Base-by-base conservation (phyloP, 2,113 vertebrate genomes). In the Callithrix jacchus region DNA sequence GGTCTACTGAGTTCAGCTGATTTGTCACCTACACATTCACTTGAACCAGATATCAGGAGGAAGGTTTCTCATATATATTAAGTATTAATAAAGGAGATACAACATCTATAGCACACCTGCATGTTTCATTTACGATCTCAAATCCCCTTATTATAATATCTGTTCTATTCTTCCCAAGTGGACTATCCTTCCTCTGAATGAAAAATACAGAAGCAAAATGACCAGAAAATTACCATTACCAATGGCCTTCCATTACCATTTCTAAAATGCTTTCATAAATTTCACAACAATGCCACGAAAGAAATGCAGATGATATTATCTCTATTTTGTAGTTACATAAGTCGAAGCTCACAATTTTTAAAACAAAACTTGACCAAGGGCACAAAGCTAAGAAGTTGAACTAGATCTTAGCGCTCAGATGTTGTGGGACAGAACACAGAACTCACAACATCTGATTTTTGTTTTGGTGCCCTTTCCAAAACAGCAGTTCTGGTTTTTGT, bases 401-500 rank as follows among this genome's bases (percentile, higher is more conserved):
- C 23, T 54, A 80, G 42, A 66, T 66, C 64, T 42, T 32, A 64
- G 12, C 14, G 61, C 61, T 64, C 30, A 64, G 6, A 32, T 64
- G 61, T 32, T 64, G 12, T 30, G 20, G 58, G 23, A 66, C 54
- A 92, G 66, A 94, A 88, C 23, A 66, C 54, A 92, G 66, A 94
- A 88, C 23, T 47, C 81, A 45, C 12, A 45, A 66, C 0, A 45
- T 64, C 74, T 94, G 25, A 42, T 92, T 94, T 77, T 92, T 66
- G 94, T 87, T 90, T 87, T 85, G 40, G 80, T 93, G 89, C 84
- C 94, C 77, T 95, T 97, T 94, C 56, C 70, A 74, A 96, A 93
- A 96, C 18, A 88, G 83, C 56, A 93, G 77, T 5, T 95, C 96
- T 97, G 87, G 25, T 93, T 95, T 81, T 45, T 97, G 80, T 96